phyloP scores from a whole-genome alignment of 2,113 vertebrate species.

The Hassar affinis region DNA sequence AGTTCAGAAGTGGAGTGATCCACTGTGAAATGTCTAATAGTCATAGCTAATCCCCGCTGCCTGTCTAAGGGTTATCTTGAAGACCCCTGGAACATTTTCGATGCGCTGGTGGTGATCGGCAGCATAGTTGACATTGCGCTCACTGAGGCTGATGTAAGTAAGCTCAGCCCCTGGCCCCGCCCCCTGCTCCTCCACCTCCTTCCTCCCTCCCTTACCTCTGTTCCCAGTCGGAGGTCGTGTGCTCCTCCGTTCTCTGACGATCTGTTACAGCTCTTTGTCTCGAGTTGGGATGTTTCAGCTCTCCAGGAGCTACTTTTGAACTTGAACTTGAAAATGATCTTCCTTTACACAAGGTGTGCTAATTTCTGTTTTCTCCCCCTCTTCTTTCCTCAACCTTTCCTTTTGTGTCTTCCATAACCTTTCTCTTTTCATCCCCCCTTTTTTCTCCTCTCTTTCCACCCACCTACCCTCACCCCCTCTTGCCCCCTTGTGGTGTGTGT shows the following conservation, averaged over 20 bases:
- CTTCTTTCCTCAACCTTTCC: conserved; percentile 41
- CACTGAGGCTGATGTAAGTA: conserved; percentile 98
- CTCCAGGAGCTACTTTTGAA: conserved; percentile 8
- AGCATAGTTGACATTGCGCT: conserved; percentile 99
- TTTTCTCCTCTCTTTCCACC: conserved; percentile 35
- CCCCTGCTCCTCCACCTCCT: conserved; percentile 23
- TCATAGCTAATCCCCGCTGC: conserved; percentile 56
- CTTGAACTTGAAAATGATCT: conserved; percentile 14
- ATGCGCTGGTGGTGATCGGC: conserved; percentile 99
- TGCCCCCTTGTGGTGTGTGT: conserved; percentile 67
- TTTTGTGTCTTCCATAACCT: conserved; percentile 25
- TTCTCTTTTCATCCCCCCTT: not conserved
- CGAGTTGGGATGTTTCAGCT: conserved; percentile 3
- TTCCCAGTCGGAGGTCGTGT: conserved; percentile 15
- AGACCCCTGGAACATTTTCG: conserved; percentile 98
- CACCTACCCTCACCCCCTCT: conserved; percentile 60
- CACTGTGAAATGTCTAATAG: not conserved
- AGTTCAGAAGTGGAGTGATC: not conserved
- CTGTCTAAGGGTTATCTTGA: conserved; percentile 97
- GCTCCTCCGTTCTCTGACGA: conserved; percentile 35
- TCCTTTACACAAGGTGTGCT: conserved; percentile 34
- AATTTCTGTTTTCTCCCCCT: conserved; percentile 62
- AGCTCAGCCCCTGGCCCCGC: conserved; percentile 60
- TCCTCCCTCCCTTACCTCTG: conserved; percentile 7
- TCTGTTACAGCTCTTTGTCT: conserved; percentile 28